phyloP scores from a whole-genome alignment of 2,113 vertebrate genomes.

The Eolophus roseicapilla region DNA sequence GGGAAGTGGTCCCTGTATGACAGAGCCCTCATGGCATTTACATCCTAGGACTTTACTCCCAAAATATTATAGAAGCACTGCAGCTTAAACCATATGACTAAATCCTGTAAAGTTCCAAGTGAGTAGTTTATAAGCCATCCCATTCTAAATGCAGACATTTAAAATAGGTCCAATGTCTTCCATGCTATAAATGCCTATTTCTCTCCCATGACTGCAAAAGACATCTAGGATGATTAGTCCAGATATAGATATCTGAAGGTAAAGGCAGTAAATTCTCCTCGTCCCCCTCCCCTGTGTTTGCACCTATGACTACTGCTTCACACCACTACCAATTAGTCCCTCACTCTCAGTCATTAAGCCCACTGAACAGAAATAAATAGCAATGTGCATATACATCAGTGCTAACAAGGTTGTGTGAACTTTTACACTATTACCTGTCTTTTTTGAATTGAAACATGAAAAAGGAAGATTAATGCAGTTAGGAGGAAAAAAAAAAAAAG shows the following conservation, averaged over 20 bases:
- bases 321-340: not conserved
- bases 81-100: not conserved
- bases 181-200: conserved; percentile 4
- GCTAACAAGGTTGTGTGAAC: not conserved
- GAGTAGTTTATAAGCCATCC: not conserved
- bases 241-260: conserved; percentile 20
- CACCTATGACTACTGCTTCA: conserved; percentile 3
- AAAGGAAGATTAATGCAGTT: not conserved
- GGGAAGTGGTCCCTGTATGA: not conserved
- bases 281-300: not conserved
- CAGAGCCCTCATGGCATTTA: not conserved
- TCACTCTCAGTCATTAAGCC: not conserved
- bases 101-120: not conserved
- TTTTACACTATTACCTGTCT: not conserved
- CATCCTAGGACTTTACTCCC: not conserved
- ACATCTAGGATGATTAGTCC: conserved; percentile 13
- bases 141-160: not conserved
- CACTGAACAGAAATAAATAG: not conserved
- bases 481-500: not conserved
- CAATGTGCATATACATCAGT: not conserved
- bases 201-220: conserved; percentile 30
- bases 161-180: not conserved
- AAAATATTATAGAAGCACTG: not conserved
- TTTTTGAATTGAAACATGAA: not conserved
- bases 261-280: not conserved